Percentiles rank a stretch among this genome's conserved stretches.
Evolutionary conservation across 2,888 invertebrate genomes (phyloP).

Genomic region (Sphaerophoria taeniata): DNA sequence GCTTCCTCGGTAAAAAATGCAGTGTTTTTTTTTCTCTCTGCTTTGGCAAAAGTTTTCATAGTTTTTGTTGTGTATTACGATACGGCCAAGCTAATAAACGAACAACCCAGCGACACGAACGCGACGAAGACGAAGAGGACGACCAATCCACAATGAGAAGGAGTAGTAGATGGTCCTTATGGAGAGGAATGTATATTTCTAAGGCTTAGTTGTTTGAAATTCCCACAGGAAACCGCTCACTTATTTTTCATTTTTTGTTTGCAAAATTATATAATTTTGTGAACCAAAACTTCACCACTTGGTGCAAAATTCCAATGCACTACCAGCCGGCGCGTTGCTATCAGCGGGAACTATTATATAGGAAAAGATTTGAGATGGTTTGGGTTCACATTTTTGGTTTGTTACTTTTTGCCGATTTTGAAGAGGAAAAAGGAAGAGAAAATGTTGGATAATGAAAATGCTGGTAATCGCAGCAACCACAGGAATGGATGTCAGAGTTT

Average conservation of each 20-base stretch:
- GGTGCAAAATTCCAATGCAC: slow-evolving; percentile 33
- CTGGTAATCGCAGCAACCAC: slow-evolving; percentile 45
- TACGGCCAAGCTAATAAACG: too few species aligned
- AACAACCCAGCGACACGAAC: too few species aligned
- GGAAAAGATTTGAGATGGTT: neutral
- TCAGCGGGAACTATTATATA: neutral
- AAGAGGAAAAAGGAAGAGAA: slow-evolving; percentile 7
- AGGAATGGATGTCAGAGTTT: too few species aligned
- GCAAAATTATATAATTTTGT: slow-evolving; percentile 48
- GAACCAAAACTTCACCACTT: slow-evolving; percentile 56
- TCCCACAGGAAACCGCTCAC: slow-evolving; percentile 56
- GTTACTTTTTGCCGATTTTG: neutral
- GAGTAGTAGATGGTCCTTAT: neutral
- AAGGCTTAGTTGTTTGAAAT: slow-evolving; percentile 48
- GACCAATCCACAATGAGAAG: neutral
- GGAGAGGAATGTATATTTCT: slow-evolving; percentile 6
- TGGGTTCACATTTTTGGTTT: too few species aligned
- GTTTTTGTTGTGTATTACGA: too few species aligned
- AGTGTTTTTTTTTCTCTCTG: too few species aligned
- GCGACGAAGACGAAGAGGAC: too few species aligned
- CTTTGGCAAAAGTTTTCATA: too few species aligned
- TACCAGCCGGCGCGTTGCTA: slow-evolving; percentile 37
- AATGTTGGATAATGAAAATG: slow-evolving; percentile 51
- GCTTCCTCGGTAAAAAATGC: too few species aligned
- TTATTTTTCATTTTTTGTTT: neutral